Conservation (phyloP, 2,797 vertebrate species). For the Lepilemur ruficaudatus region DNA sequence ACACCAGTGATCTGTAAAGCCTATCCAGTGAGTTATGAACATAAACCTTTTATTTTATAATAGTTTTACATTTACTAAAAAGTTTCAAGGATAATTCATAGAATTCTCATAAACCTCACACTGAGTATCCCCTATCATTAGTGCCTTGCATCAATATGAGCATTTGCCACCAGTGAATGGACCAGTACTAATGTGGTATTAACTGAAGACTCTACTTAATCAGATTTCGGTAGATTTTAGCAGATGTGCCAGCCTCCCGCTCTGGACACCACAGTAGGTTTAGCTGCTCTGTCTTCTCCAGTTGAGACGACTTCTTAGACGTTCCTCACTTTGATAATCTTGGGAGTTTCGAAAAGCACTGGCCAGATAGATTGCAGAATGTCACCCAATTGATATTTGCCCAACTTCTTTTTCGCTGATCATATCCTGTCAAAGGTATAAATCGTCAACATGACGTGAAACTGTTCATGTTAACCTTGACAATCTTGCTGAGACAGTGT, state of each 20-base stretch:
- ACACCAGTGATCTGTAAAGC: background rate
- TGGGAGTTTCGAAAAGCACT: background rate
- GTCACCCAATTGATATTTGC: background rate
- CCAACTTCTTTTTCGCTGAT: background rate
- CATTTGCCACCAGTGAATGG: too few relatives aligned
- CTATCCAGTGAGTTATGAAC: background rate
- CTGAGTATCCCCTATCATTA: background rate
- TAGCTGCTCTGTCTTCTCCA: background rate
- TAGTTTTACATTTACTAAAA: background rate
- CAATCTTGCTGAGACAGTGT: background rate
- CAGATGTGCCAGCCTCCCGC: rapidly evolving
- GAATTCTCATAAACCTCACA: too few relatives aligned
- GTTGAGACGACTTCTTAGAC: background rate
- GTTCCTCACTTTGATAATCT: too few relatives aligned
- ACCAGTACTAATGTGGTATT: too few relatives aligned
- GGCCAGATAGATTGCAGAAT: background rate
- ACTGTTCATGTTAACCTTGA: too few relatives aligned
- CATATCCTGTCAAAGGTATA: background rate
- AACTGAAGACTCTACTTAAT: background rate
- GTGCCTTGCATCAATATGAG: background rate
- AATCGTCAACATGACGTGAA: rapidly evolving
- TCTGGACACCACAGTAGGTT: background rate
- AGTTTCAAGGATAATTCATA: too few relatives aligned
- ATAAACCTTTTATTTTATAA: background rate
- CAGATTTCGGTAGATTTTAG: too few relatives aligned